Base-by-base conservation (phyloP, 2,888 invertebrate genomes). In the Hydriomena furcata region DNA sequence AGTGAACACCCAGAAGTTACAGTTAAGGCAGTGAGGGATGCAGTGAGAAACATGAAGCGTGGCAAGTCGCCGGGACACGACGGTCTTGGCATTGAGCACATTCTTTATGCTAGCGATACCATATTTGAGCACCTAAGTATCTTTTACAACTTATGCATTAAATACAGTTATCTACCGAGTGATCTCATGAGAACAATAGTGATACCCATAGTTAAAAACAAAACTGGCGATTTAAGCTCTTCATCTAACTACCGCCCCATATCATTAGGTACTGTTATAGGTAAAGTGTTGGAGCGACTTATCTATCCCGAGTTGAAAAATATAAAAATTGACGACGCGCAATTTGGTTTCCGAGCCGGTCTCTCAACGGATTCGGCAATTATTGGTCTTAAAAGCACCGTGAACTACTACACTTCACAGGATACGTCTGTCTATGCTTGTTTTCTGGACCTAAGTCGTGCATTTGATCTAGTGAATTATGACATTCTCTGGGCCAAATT, bases 401-500 rank as follows among this genome's bases (percentile, higher is more conserved):
- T 46, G 1, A 25, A 38, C 5, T 46, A 46, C 11, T 46, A 46
- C 5, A 32, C 38, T 2, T 21, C 31, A 12, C 41, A 31, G 13
- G 4, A 31, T 12, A 40, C 40, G 0, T 21, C 28, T 20, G 20
- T 36, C n/a, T 34, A 28, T 8, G 40, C 40, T 5, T 40, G 30
- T 7, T 38, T 46, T 11, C 11, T 46, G 10, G 40, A 40, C 30
- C 12, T 40, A 4, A 40, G 40, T n/a, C 40, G 51, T 58, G 17
- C 17, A 17, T 17, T 62, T 47, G 60, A 63, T 8, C 43, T 53
- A 2, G 57, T 60, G 3, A 55, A 54, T 47, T 59, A 59, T 47
- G 35, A 56, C 1, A 40, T 58, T 42, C 52, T 58, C 12, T 59
- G 58, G 56, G 8, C 34, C 25, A 58, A 60, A 42, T n/a, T 63